Evolutionary conservation across 2,113 vertebrate species (phyloP).

Genomic region (Sitta europaea): DNA sequence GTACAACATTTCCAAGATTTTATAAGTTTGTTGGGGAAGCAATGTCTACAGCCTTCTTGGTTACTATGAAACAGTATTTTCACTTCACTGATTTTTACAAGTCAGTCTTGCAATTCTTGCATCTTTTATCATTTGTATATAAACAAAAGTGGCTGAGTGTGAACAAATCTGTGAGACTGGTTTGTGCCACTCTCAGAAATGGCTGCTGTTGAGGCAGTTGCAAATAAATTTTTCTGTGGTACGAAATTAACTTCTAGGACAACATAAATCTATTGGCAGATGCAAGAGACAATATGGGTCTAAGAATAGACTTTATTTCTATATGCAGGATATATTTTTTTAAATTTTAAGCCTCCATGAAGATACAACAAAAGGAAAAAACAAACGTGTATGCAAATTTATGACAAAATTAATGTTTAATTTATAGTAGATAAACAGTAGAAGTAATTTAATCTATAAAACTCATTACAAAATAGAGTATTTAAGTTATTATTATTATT

Average conservation of each 20-base stretch:
- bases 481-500: background rate
- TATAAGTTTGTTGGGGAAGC: background rate
- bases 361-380: background rate
- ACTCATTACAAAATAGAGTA: background rate
- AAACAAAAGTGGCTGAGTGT: background rate
- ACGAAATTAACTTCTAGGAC: background rate
- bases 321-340: background rate
- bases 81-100: background rate
- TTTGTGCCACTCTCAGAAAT: background rate
- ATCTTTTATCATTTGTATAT: background rate
- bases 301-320: background rate
- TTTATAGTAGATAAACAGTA: background rate
- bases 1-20: background rate
- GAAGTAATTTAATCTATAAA: background rate
- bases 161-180: background rate
- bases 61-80: background rate
- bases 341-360: background rate
- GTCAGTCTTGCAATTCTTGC: background rate
- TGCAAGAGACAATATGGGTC: background rate
- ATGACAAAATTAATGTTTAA: background rate
- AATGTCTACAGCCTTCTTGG: background rate
- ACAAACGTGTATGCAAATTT: rapidly evolving
- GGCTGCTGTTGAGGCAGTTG: background rate
- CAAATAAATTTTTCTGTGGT: background rate
- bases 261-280: background rate